Percentiles rank a stretch among this genome's conserved stretches.
phyloP scores from a whole-genome alignment of 2,113 vertebrate genomes.

The Sigmodon hispidus region DNA sequence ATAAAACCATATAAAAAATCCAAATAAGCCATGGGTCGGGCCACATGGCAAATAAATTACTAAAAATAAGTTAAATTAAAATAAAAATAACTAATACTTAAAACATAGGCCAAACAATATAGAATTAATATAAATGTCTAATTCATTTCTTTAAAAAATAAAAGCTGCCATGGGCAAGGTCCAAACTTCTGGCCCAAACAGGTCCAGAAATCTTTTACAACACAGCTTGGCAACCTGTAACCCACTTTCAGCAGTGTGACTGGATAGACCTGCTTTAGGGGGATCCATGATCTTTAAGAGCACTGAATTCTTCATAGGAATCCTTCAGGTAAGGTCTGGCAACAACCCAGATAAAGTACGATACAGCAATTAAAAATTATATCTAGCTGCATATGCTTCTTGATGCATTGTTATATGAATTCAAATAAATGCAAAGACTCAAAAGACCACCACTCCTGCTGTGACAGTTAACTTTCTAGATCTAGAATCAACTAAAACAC shows the following conservation, averaged over 20 bases:
- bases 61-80: too few species aligned
- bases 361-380: background rate
- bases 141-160: too few species aligned
- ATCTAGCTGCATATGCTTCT: background rate
- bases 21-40: too few species aligned
- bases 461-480: background rate
- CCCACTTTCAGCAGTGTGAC: background rate
- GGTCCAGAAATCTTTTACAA: too few species aligned
- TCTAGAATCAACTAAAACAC: background rate
- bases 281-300: background rate
- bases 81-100: too few species aligned
- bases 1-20: too few species aligned
- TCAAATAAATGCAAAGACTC: background rate
- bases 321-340: background rate
- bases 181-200: too few species aligned
- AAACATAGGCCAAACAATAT: too few species aligned
- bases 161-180: too few species aligned
- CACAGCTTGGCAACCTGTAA: background rate
- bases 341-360: background rate
- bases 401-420: background rate
- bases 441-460: background rate
- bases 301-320: background rate
- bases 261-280: background rate
- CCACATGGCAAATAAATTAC: too few species aligned
- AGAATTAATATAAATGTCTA: too few species aligned